Base-by-base conservation (phyloP, 1,140 invertebrate genomes). In the Aphelenchoides fujianensis region DNA sequence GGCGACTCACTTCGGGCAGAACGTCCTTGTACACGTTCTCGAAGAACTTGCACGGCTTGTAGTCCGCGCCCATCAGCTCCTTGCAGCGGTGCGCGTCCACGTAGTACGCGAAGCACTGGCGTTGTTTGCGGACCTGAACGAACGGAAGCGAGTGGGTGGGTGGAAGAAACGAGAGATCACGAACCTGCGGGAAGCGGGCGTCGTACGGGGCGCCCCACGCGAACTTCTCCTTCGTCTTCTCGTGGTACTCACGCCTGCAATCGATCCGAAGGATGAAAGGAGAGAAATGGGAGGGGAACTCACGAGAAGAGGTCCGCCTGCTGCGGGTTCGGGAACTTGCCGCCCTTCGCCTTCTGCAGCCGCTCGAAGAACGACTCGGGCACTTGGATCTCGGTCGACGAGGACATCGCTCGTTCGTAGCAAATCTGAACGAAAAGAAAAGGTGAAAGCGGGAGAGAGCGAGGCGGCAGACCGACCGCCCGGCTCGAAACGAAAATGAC, bases 61-160 rank as follows among this genome's bases (percentile, higher is more conserved):
- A 95, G 35, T 91, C 89, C 82, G 91, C 89, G 41, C 93, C 93
- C 81, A 93, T 92, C 37, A 80, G 71, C 35, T 93, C 89, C 85
- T 93, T 94, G 87, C 95, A 98, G 16, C 95, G 90, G 83, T 96
- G 90, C 85, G 89, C 97, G 86, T 98, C 95, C 74, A 96, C 79
- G 85, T 90, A 95, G 85, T 91, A 93, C 80, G 91, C 90, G 86
- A 91, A 95, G 87, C 94, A 97, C 82, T 95, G 92, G 84, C 92
- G 80, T 52, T 87, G 80, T 86, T 97, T 94, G 86, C 97, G 97
- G 83, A 90, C 89, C 31, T 61, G 41, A 48, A 48, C n/a, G n/a
- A n/a, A n/a, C n/a, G n/a, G n/a, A n/a, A n/a, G n/a, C n/a, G n/a
- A n/a, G n/a, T n/a, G n/a, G n/a, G n/a, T n/a, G n/a, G n/a, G n/a